Evolutionary conservation across 1,140 invertebrate species (phyloP), one percentile per base, ranked within the genome.

Genomic region (Lepidotrigona ventralis): DNA sequence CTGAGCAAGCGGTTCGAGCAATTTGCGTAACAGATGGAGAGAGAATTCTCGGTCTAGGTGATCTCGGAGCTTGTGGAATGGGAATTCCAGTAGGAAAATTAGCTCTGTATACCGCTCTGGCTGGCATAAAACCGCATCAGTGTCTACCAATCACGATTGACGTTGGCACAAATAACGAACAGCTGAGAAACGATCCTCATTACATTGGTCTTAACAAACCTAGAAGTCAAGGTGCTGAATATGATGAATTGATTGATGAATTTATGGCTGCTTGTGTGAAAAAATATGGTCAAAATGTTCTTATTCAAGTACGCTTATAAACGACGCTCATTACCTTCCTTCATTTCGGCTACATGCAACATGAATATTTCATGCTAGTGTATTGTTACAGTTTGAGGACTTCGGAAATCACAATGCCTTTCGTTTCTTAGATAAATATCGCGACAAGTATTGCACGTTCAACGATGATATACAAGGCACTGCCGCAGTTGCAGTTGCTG

Each of bases 391-490:
- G 96, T 99, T 99, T 94, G 98, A 99, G 95, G 99, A 99, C 94
- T 99, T 99, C 93, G 98, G 97, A 53, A 98, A 98, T 90, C 95
- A 96, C 86, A 99, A 99, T 95, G 98, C 98, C 68, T 98, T 98
- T 95, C 95, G 97, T 76, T 96, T 99, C 86, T 92, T 99, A 76
- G 96, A 98, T 83, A 98, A 97, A 92, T 99, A 99, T 92, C 95
- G 97, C 77, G 94, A 97, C 82, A 95, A 95, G 68, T 99, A 98
- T 90, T 99, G 98, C 91, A 99, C 98, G 12, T 99, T 99, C 91
- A 99, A 99, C 91, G 98, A 99, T 92, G 98, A 99, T 91, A 99
- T 99, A 92, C 98, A 99, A 94, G 98, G 98, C 39, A 99, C 98
- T 0, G 98, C 98, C 0, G 96, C 97, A 53, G 98, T 99, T 1